Evolutionary conservation across 2,797 vertebrate genomes (phyloP).

Genomic region (Phylloscopus collybita): DNA sequence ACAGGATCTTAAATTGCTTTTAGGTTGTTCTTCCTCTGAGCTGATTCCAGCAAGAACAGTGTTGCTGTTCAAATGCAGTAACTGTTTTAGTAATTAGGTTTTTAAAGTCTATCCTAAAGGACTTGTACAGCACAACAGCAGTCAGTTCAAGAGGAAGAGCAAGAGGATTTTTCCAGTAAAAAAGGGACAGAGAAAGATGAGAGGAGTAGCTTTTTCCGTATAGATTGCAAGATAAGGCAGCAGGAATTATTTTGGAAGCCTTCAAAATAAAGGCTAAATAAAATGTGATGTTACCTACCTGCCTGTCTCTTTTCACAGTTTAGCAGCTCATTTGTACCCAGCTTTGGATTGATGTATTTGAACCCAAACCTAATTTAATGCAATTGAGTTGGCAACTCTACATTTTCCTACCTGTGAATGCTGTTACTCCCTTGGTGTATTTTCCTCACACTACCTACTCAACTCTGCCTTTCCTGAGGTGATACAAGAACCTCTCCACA

Average conservation of each 20-base stretch:
- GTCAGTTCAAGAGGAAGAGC: background rate
- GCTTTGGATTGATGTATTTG: background rate
- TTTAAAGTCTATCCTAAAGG: background rate
- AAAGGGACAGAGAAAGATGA: background rate
- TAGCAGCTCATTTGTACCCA: background rate
- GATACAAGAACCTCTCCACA: background rate
- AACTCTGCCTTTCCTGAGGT: background rate
- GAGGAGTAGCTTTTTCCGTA: background rate
- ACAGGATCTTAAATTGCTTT: background rate
- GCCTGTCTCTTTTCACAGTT: background rate
- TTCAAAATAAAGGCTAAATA: background rate
- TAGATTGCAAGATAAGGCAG: background rate
- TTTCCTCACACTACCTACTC: background rate
- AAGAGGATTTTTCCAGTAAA: background rate
- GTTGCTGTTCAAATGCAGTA: background rate
- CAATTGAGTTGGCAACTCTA: background rate
- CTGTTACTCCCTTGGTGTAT: background rate
- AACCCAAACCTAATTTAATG: background rate
- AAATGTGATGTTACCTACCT: background rate
- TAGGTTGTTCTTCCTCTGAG: background rate
- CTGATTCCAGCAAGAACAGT: background rate
- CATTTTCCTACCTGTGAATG: background rate
- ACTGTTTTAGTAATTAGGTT: background rate
- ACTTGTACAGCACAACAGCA: background rate
- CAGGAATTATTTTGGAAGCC: background rate